Conservation (phyloP, 2,888 invertebrate species). For the Diarsia rubi region DNA sequence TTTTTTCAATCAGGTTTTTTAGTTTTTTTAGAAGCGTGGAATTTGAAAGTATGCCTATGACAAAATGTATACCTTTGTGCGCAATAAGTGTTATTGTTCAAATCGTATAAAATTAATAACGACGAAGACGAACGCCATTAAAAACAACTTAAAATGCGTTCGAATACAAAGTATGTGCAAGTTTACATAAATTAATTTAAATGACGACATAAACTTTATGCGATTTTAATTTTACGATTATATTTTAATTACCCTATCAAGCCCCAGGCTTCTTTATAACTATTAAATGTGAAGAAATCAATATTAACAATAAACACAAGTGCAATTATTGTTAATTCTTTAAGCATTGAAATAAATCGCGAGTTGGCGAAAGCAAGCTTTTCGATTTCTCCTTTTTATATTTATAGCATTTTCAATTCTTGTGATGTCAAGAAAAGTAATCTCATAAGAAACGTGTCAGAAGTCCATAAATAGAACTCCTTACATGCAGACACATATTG, state of each 20-base stretch:
- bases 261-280: conserved; percentile 22
- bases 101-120: neutral
- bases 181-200: conserved; percentile 56
- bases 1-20: too few species aligned
- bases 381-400: conserved; percentile 22
- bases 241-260: conserved; percentile 48
- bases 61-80: too few species aligned
- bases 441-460: neutral
- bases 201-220: conserved; percentile 62
- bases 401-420: neutral
- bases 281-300: conserved; percentile 31
- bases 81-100: neutral
- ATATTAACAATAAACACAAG: conserved; percentile 17
- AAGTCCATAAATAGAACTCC: neutral
- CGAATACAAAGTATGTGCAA: conserved; percentile 23
- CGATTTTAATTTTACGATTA: conserved; percentile 57
- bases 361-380: neutral
- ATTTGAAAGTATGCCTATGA: too few species aligned
- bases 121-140: neutral
- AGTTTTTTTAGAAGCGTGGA: too few species aligned
- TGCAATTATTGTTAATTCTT: neutral
- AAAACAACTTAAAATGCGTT: conserved; percentile 30
- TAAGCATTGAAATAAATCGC: neutral
- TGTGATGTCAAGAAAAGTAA: neutral
- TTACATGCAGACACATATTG: neutral